phyloP scores from a whole-genome alignment of 2,888 invertebrate genomes.

The Smittia aterrima region DNA sequence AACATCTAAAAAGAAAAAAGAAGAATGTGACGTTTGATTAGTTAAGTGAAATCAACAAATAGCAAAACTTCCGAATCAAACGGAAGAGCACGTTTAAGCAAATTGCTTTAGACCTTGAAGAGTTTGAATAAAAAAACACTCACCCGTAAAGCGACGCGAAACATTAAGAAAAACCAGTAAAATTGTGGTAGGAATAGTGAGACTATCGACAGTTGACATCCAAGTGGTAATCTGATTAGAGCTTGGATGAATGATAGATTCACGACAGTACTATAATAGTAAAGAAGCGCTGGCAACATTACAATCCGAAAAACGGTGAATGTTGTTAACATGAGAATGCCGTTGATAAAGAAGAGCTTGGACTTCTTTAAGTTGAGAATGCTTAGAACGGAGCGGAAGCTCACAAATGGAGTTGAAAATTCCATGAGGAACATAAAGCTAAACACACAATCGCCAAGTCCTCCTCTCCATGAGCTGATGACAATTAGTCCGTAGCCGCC shows the following conservation, averaged over 20 bases:
- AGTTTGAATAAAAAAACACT: not conserved
- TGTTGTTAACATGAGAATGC: slow-evolving; percentile 25
- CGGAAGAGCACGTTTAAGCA: no score
- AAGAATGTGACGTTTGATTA: no score
- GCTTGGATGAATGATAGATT: not conserved
- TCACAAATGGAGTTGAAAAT: slow-evolving; percentile 31
- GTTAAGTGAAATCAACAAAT: no score
- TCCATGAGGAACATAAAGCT: slow-evolving; percentile 39
- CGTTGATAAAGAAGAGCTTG: slow-evolving; percentile 29
- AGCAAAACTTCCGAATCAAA: no score
- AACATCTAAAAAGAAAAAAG: not conserved
- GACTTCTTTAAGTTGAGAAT: slow-evolving; percentile 29
- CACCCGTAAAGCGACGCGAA: slow-evolving; percentile 27
- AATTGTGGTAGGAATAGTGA: slow-evolving; percentile 37
- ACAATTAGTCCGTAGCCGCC: slow-evolving; percentile 34
- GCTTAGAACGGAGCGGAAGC: slow-evolving; percentile 28
- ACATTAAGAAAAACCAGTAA: slow-evolving; percentile 37
- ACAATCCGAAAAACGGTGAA: slow-evolving; percentile 31
- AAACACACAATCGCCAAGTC: slow-evolving; percentile 36
- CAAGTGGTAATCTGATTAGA: slow-evolving; percentile 10
- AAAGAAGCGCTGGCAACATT: slow-evolving; percentile 36
- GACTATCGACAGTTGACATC: slow-evolving; percentile 26
- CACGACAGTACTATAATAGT: slow-evolving; percentile 18
- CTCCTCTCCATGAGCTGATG: slow-evolving; percentile 27
- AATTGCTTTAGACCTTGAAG: not conserved